phyloP scores from a whole-genome alignment of 1,140 invertebrate species.

The honey bee (Apis mellifera) region DNA sequence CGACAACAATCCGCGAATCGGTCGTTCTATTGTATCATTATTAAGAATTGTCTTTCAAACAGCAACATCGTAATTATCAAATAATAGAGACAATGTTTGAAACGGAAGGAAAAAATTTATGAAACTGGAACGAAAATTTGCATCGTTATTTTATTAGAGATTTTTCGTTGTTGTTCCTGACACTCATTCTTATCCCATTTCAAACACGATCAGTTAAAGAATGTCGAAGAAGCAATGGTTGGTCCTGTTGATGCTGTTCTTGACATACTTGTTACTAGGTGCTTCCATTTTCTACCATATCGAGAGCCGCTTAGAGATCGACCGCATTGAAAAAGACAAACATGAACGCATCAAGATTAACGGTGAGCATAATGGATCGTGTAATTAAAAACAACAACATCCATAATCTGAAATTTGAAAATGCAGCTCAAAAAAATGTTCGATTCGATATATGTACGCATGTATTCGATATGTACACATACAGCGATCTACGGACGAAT shows the following conservation, averaged over 20 bases:
- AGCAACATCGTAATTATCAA: not conserved
- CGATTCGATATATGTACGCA: not conserved
- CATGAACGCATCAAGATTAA: conserved; percentile 86
- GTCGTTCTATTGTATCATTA: not conserved
- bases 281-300: conserved; percentile 90
- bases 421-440: not conserved
- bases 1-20: not conserved
- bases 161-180: not conserved
- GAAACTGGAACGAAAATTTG: not conserved
- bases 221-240: conserved; percentile 92
- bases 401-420: not conserved
- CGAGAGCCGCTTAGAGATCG: conserved; percentile 86
- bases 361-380: conserved; percentile 81
- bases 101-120: not conserved
- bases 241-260: conserved; percentile 87
- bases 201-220: conserved; percentile 54
- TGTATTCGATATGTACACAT: not conserved
- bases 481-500: not conserved
- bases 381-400: not conserved
- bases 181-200: not conserved
- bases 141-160: not conserved
- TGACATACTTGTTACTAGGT: conserved; percentile 88
- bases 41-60: not conserved
- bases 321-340: conserved; percentile 81
- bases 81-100: no score